Evolutionary conservation across 2,888 invertebrate species (phyloP).

Genomic region (Pogonocherus hispidulus): DNA sequence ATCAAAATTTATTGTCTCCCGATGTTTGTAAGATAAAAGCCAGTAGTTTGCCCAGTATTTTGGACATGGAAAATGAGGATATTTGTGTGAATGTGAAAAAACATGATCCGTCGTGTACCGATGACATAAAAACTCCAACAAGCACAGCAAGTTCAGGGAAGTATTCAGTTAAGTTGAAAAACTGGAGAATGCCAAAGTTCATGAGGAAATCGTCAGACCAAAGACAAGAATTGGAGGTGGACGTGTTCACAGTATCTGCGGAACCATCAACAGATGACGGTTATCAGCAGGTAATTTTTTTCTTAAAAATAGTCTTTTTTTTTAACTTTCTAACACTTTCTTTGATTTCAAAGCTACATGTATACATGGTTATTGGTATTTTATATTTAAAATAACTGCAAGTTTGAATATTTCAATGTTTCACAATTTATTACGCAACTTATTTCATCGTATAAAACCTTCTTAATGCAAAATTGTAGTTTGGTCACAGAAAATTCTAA

Average conservation of each 20-base stretch:
- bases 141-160: conserved; percentile 76
- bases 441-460: too few species aligned
- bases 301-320: too few species aligned
- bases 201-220: conserved; percentile 71
- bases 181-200: conserved; percentile 80
- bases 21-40: conserved; percentile 77
- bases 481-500: too few species aligned
- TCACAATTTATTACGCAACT: too few species aligned
- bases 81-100: conserved; percentile 34
- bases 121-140: conserved; percentile 77
- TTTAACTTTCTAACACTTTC: too few species aligned
- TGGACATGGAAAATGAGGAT: conserved; percentile 77
- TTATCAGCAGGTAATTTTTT: conserved; percentile 55
- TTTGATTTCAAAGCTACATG: too few species aligned
- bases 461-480: too few species aligned
- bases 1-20: conserved; percentile 74
- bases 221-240: conserved; percentile 56
- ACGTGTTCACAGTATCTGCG: conserved; percentile 56
- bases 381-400: too few species aligned
- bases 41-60: conserved; percentile 85
- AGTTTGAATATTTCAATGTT: too few species aligned
- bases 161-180: conserved; percentile 72
- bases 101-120: conserved; percentile 47
- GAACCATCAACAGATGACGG: conserved; percentile 55
- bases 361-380: too few species aligned